Base-by-base conservation (phyloP, 2,888 invertebrate species). In the Exocentrus adspersus region DNA sequence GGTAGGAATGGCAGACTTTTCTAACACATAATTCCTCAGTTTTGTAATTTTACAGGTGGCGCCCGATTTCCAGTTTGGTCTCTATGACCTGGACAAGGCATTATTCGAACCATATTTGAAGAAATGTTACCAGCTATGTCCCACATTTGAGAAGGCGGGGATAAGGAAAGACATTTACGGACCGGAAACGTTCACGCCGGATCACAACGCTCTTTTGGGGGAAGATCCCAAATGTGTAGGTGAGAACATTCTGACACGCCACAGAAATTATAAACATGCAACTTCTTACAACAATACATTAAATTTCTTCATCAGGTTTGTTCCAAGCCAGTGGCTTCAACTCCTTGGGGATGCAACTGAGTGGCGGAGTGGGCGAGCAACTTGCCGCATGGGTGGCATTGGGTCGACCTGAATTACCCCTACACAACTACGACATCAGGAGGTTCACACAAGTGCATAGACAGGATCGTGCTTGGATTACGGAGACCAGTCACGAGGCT, bases 141-240 rank as follows among this genome's bases (percentile, higher is more conserved):
- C 96, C 0, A 85, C 87, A 65, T 87, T 95, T 66, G 88, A 87
- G 24, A 86, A 86, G 5, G 87, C 90, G 4, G 95, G 95, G 2
- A 89, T 96, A 16, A 94, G 92, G 80, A 90, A 92, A 37, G 94
- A 94, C 0, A 89, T 95, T 1, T 96, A 94, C 77, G 96, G 96
- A 0, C 94, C 95, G 0, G 95, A 97, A 80, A 92, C 93, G 1
- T 97, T 96, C 79, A 96, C 96, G 0, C 94, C 95, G 0, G 96
- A 97, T 80, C 95, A 95, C 78, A 95, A 90, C 74, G 95, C 96
- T 0, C 78, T 96, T 28, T 85, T 96, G 85, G 96, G 95, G 73
- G 91, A 91, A 63, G 91, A 91, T 77, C 88, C 89, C 6, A 85
- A 87, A 78, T 81, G 88, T 2, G 85, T 85, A 72, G 88, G 88